Evolutionary conservation across 2,113 vertebrate species (phyloP), one percentile per base, ranked within the genome.

Genomic region (Siphamia tubifer): DNA sequence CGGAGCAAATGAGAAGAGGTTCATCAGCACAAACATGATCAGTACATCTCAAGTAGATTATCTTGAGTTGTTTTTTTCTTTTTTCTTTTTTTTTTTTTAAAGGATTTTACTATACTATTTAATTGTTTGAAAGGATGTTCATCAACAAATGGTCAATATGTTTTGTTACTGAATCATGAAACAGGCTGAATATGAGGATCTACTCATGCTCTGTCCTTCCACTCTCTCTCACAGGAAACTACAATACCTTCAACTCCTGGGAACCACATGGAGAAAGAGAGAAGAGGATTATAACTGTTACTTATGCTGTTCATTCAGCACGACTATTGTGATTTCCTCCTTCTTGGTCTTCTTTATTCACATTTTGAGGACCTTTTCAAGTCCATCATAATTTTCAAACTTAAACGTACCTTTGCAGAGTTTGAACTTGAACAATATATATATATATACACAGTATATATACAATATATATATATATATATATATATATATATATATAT

Each of bases 211-310:
- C 85, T 81, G 75, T 72, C 87, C 80, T 78, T 80, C 72, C 77
- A 80, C 60, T 77, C 53, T 80, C 83, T 65, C 76, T 81, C 75
- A 63, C 44, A 68, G 71, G 85, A 74, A 81, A 68, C 86, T 88
- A 92, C 90, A 84, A 87, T 94, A 94, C 92, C 92, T 94, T 94
- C 66, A 94, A 77, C 32, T 94, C 91, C 92, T 94, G 87, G 90
- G 79, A 85, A 90, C 86, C 86, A 92, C 88, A 86, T 89, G 87
- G 77, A 78, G 82, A 85, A 82, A 91, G 76, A 92, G 77, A 92
- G 69, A 89, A 92, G 69, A 90, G 43, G 81, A 78, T 89, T 88
- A 88, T 70, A 70, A 77, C 74, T 75, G 78, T 91, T 88, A 91
- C 64, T 75, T 51, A 74, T 61, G 71, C 52, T 70, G 66, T 78